Base-by-base conservation (phyloP, 2,797 vertebrate species). In the Chloroceryle inda region DNA sequence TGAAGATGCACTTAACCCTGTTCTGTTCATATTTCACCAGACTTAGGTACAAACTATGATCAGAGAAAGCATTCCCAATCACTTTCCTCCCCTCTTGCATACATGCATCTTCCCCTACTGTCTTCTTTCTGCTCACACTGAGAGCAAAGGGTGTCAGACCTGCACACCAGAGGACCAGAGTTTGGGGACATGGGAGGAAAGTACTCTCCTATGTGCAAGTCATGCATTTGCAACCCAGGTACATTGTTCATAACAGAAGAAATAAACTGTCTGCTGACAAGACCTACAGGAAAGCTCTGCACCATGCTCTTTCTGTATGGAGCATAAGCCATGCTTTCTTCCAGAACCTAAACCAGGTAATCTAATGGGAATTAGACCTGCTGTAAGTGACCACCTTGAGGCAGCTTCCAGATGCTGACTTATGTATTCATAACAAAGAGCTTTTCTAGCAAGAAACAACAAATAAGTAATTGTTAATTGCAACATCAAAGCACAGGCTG, bases 91-190 rank as follows among this genome's bases (percentile, higher is more conserved):
- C 17, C 24, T 35, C 9, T 29, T 45, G 20, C 5, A 35, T 27
- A 42, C 21, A n/a, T 4, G 5, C 27, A 11, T 23, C 42, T 59
- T 58, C 42, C n/a, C 8, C 31, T 31, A 7, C 13, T 38, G 42
- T 3, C 6, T 64, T 50, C 11, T 37, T 12, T 76, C 18, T 38
- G 21, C 29, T 47, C 33, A 44, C 35, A 10, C 27, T 42, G 29
- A 55, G 29, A 42, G 27, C 0, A 0, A 42, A 63, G 23, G 12
- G 6, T 24, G 26, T 56, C 10, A 2, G 29, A 53, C 9, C 15
- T 71, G 16, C 58, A 68, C 50, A 37, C 26, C 72, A 89, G 35
- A 59, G 55, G 24, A 94, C 6, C 68, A 55, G 27, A 18, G 45
- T 74, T 58, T 64, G 72, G 40, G 31, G 22, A 44, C 11, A 3